These are phyloP conservation scores for Ctenopoma multispine DNA, from an alignment of 2,797 vertebrate species.

Conservation along the genomic window DNA sequence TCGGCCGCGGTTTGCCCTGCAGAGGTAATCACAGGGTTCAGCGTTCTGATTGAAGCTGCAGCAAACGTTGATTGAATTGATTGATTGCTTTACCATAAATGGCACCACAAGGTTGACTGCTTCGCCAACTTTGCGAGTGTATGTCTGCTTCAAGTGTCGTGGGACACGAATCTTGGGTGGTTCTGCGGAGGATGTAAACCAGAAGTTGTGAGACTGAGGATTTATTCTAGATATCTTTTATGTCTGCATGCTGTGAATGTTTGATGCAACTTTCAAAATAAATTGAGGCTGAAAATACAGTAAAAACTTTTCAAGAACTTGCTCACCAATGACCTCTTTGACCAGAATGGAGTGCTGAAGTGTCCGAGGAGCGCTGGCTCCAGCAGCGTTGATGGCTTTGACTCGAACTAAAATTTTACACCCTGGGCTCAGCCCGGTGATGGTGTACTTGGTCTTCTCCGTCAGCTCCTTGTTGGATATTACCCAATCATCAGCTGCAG, in stretches of 20 bases:
- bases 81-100: constrained; percentile 87
- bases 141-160: constrained; percentile 96
- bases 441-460: constrained; percentile 95
- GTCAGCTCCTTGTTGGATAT: constrained; percentile 89
- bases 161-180: constrained; percentile 97
- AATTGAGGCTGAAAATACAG: not conserved
- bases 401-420: constrained; percentile 92
- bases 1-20: constrained; percentile 95
- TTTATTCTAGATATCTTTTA: not conserved
- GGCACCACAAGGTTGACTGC: constrained; percentile 96
- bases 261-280: not conserved
- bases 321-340: constrained; percentile 95
- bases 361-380: constrained; percentile 88
- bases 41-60: not conserved
- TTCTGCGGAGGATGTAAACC: constrained; percentile 79
- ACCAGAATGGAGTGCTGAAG: constrained; percentile 93
- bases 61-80: not conserved
- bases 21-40: constrained; percentile 14
- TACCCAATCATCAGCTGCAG: constrained; percentile 90
- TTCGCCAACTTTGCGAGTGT: constrained; percentile 94
- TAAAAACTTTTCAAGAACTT: not conserved
- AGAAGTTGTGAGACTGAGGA: not conserved
- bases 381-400: constrained; percentile 94
- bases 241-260: not conserved
- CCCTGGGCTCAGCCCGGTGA: constrained; percentile 88